Base-by-base conservation (phyloP, 2,888 invertebrate species). In the Drosophila rubida region DNA sequence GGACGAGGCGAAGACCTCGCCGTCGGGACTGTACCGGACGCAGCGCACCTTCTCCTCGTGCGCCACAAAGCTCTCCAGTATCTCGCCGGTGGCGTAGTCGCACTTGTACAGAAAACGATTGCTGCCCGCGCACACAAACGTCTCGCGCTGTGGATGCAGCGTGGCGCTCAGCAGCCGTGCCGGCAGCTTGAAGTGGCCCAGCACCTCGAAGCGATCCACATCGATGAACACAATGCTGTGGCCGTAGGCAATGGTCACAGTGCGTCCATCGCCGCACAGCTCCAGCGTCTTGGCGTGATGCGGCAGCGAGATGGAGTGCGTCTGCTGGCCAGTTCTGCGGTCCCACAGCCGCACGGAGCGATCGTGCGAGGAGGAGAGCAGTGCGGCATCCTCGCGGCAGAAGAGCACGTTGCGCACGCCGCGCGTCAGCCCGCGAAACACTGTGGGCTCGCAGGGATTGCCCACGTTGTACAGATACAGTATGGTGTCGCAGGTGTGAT, bases 11-110 rank as follows among this genome's bases (percentile, higher is more conserved):
- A 97, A 98, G 69, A 98, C 93, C 92, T 98, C 98, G 13, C 98
- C 98, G 92, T 98, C 98, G 0, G 98, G 98, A 23, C 97, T 97
- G 93, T 98, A 98, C 67, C 95, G 93, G 22, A 98, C 96, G 92
- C 96, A 96, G 92, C 98, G 98, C 7, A 98, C 95, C 1, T 97
- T 97, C 0, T 97, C 97, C 92, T 98, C 98, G 92, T 98, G 98
- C 0, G 98, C 98, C 91, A 97, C 97, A 93, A 97, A 98, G 6
- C 96, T 97, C 93, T 98, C 98, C 96, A 92, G 92, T 45, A 98
- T 97, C 54, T 94, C 94, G 64, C 97, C 98, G 13, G 96, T 96
- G 67, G 94, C 94, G 90, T 96, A 98, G 91, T 98, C 97, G 90
- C 95, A 97, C 93, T 98, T 98, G 93, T 98, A 98, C 92, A 98